Evolutionary conservation across 92 coral and sea anemone genomes (phyloP).

Genomic region (Actinostola sp.): DNA sequence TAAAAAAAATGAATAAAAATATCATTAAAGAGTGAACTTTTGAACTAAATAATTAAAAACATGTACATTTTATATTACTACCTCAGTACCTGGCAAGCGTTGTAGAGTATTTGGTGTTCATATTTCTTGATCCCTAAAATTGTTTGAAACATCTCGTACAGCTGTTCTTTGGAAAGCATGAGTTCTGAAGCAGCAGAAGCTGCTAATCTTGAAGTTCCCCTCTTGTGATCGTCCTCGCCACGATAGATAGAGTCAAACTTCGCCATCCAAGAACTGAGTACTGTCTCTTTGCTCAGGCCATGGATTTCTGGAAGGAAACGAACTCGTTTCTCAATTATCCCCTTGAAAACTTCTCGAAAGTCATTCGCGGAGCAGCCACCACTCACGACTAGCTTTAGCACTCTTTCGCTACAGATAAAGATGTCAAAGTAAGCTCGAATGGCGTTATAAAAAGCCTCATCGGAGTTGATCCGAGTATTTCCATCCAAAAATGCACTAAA

Average conservation of each 20-base stretch:
- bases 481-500: conserved; percentile 86
- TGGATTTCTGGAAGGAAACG: conserved; percentile 85
- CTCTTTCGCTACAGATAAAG: conserved; percentile 90
- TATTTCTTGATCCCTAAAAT: conserved; percentile 85
- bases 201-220: conserved; percentile 69
- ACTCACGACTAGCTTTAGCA: conserved; percentile 82
- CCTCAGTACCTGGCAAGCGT: conserved; percentile 95
- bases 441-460: conserved; percentile 90
- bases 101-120: conserved; percentile 90
- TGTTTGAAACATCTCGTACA: conserved; percentile 96
- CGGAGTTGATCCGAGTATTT: conserved; percentile 84
- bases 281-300: conserved; percentile 94
- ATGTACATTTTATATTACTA: no score
- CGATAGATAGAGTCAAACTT: conserved; percentile 96
- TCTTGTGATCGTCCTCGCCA: conserved; percentile 89
- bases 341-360: conserved; percentile 92
- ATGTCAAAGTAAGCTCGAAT: conserved; percentile 82
- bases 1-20: neutral
- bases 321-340: conserved; percentile 87
- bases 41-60: no score
- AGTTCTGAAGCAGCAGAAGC: conserved; percentile 87
- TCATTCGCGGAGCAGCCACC: conserved; percentile 96
- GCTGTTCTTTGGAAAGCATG: conserved; percentile 93
- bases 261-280: conserved; percentile 96
- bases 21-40: no score